A percentile compares a stretch with the other conserved stretches of the same genome.
phyloP scores from a whole-genome alignment of 2,797 vertebrate genomes.

The Falco columbarius region DNA sequence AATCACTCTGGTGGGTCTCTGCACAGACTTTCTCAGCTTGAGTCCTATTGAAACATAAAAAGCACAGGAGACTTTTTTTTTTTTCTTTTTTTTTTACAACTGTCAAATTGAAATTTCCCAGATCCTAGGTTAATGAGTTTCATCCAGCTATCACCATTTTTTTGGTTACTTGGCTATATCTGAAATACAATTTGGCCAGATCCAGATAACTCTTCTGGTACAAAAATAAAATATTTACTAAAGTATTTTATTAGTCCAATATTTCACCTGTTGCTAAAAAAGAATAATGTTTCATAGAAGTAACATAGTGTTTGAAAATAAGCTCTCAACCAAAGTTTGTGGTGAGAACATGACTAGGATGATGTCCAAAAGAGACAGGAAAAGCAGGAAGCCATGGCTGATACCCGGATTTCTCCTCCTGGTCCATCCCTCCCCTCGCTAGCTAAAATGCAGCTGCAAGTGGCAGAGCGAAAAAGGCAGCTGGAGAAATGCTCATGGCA shows the following conservation, averaged over 20 bases:
- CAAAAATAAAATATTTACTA: not conserved
- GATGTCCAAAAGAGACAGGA: not conserved
- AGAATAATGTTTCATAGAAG: not conserved
- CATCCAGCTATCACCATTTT: slow-evolving; percentile 5
- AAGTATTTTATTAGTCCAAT: not conserved
- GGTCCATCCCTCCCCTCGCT: not conserved
- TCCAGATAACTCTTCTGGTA: not conserved
- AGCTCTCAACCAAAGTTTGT: not conserved
- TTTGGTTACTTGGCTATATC: not conserved
- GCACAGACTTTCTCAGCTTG: not conserved
- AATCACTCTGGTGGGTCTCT: not conserved
- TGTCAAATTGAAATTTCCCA: slow-evolving; percentile 34
- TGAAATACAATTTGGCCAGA: not conserved
- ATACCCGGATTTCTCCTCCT: not conserved
- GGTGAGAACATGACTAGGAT: not conserved
- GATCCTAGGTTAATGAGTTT: not conserved
- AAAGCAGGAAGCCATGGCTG: not conserved
- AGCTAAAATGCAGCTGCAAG: not conserved
- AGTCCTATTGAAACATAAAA: slow-evolving; percentile 24
- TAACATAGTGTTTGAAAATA: not conserved
- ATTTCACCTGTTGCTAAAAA: not conserved
- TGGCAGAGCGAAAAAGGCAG: not conserved
- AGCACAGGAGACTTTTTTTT: not conserved
- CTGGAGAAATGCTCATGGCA: not conserved
- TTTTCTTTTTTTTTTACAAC: not conserved